These are phyloP conservation scores for Taxidea taxus DNA, from an alignment of 2,113 vertebrate genomes.

Conservation along the genomic window DNA sequence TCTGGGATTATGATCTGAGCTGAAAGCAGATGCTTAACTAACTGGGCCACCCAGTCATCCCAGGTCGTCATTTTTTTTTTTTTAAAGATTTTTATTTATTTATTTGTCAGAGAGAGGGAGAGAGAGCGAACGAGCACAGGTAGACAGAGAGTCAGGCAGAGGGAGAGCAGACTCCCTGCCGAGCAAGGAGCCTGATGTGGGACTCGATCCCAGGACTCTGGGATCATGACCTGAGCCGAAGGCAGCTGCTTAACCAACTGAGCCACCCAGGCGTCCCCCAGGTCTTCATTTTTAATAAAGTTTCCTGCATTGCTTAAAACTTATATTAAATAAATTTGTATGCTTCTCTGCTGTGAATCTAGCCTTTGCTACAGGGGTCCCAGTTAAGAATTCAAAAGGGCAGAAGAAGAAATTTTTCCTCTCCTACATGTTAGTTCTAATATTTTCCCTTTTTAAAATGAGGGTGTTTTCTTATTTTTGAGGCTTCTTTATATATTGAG, in stretches of 20 bases:
- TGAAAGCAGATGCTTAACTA: neutral
- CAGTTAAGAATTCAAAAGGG: neutral
- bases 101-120: too few species aligned
- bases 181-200: neutral
- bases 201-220: neutral
- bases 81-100: too few species aligned
- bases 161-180: neutral
- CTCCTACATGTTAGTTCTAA: neutral
- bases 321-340: neutral
- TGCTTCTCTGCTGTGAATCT: neutral
- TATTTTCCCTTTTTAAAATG: neutral
- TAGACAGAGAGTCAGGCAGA: too few species aligned
- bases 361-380: neutral
- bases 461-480: neutral
- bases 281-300: neutral
- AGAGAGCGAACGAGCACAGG: too few species aligned
- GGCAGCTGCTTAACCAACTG: neutral
- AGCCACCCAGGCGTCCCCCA: neutral
- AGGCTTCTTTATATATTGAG: neutral
- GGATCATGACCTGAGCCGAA: neutral
- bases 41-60: neutral
- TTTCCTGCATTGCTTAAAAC: neutral
- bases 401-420: neutral
- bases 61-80: neutral
- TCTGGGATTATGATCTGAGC: neutral